Conservation (phyloP, 1,140 invertebrate genomes). For the Chlorops oryzae region DNA sequence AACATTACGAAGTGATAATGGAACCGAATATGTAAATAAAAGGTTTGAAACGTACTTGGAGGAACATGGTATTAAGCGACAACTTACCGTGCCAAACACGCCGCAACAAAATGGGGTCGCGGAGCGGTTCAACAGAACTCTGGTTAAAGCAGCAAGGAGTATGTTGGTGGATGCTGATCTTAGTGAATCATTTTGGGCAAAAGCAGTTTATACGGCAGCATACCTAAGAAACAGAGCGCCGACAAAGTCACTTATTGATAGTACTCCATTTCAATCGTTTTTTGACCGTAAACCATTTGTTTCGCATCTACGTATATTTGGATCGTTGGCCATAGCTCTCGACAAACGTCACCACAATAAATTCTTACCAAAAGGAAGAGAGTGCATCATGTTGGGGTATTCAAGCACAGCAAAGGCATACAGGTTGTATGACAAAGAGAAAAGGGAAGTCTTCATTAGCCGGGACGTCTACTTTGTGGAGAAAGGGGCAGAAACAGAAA, state of each 20-base stretch:
- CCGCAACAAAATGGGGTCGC: conserved; percentile 39
- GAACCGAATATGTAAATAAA: conserved; percentile 25
- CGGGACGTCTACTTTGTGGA: conserved; percentile 48
- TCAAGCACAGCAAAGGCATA: conserved; percentile 43
- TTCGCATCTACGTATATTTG: conserved; percentile 37
- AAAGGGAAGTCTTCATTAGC: conserved; percentile 24
- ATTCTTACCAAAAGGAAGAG: conserved; percentile 35
- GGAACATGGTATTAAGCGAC: conserved; percentile 18
- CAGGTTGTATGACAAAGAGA: conserved; percentile 28
- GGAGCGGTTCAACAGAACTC: conserved; percentile 31
- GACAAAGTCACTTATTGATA: conserved; percentile 18
- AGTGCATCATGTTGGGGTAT: conserved; percentile 48
- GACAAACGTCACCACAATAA: conserved; percentile 43
- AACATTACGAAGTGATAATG: conserved; percentile 31
- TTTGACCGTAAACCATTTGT: conserved; percentile 36
- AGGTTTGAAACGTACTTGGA: conserved; percentile 25
- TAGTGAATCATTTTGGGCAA: conserved; percentile 21
- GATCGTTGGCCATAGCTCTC: conserved; percentile 32
- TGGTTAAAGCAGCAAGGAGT: conserved; percentile 32
- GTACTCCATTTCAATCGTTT: conserved; percentile 9
- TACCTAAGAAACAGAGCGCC: conserved; percentile 17
- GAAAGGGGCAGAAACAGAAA: neutral
- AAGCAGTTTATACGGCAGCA: conserved; percentile 22
- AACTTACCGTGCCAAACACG: conserved; percentile 28
- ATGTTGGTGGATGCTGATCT: conserved; percentile 42